Conservation (phyloP, 2,888 invertebrate species). For the Ochropleura plecta region DNA sequence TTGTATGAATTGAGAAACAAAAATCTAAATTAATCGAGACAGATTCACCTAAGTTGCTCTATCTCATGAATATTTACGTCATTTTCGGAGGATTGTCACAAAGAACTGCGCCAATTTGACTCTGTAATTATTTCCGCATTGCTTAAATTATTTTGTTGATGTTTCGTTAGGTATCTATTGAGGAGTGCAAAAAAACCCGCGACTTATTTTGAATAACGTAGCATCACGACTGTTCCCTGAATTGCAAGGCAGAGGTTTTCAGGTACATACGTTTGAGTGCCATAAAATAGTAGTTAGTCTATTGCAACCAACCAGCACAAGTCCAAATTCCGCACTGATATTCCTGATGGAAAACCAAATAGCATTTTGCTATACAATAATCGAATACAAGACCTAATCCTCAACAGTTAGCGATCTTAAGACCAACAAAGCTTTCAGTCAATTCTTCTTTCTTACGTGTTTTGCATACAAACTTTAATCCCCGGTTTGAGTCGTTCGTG, state of each 20-base stretch:
- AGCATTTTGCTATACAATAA: no score
- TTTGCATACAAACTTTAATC: slow-evolving; percentile 39
- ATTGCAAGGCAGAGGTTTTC: no score
- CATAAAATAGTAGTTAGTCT: neutral
- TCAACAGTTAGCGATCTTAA: neutral
- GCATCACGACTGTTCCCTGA: neutral
- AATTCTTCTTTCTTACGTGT: neutral
- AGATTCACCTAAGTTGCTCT: slow-evolving; percentile 22
- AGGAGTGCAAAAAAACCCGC: neutral
- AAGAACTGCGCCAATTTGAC: slow-evolving; percentile 55
- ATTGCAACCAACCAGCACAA: neutral
- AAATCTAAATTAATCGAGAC: neutral
- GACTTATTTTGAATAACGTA: slow-evolving; percentile 2
- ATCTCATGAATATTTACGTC: slow-evolving; percentile 52
- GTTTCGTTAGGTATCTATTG: neutral
- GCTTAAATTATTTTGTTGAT: slow-evolving; percentile 36
- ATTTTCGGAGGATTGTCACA: slow-evolving; percentile 62
- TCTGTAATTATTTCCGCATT: slow-evolving; percentile 62
- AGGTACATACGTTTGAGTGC: neutral
- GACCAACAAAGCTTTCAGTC: neutral
- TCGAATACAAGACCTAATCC: neutral
- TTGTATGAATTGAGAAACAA: no score
- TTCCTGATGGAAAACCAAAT: neutral
- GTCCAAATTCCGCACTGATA: neutral
- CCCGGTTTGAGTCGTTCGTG: slow-evolving; percentile 25